A percentile compares a stretch with the other conserved stretches of the same genome.
phyloP scores from a whole-genome alignment of 2,113 vertebrate genomes.

The Muntiacus muntjak region DNA sequence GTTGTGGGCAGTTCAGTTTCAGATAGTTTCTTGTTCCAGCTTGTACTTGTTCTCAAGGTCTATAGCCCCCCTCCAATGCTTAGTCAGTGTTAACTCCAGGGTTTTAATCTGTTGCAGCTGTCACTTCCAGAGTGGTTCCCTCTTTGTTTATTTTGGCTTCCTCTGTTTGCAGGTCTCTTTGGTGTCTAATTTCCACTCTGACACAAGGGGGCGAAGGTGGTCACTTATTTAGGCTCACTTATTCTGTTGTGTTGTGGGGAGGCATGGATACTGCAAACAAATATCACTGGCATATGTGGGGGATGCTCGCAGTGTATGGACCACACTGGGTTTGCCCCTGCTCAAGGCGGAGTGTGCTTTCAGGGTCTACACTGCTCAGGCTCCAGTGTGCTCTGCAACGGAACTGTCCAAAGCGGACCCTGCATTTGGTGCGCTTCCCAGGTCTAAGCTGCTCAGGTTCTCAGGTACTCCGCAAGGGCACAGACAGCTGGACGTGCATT shows the following conservation, averaged over 20 bases:
- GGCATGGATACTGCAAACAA: neutral
- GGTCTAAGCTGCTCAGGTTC: neutral
- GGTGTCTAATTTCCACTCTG: neutral
- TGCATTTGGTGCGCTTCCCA: neutral
- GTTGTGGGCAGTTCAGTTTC: neutral
- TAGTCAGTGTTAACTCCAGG: neutral
- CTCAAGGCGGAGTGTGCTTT: neutral
- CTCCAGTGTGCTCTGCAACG: neutral
- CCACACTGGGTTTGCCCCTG: neutral
- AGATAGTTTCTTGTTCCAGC: neutral
- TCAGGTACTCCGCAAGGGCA: neutral
- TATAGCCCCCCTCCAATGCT: neutral
- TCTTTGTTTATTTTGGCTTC: neutral
- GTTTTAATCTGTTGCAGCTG: neutral
- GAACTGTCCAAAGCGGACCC: neutral
- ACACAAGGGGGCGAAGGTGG: neutral
- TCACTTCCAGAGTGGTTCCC: neutral
- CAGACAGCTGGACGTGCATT: neutral
- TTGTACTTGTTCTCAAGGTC: neutral
- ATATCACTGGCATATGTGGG: neutral
- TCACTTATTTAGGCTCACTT: neutral
- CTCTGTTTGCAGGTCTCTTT: neutral
- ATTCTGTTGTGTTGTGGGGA: neutral
- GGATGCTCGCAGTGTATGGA: neutral
- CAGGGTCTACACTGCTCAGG: neutral